Conservation (phyloP, 2,888 invertebrate species). For the Rhogogaster chlorosoma region DNA sequence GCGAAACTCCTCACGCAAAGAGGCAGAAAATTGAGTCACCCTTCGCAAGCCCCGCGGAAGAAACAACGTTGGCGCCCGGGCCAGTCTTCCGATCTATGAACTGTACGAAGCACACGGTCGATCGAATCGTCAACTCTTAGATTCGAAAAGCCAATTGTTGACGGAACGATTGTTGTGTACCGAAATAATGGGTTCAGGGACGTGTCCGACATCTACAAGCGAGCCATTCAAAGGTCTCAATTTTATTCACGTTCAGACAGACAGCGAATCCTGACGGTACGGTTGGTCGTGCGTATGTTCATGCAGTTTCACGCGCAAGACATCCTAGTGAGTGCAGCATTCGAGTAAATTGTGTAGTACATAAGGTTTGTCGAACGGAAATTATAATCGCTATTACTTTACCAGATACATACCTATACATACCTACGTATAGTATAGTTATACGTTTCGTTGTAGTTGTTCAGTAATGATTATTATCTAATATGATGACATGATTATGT, state of each 20-base stretch:
- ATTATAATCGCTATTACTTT: not conserved
- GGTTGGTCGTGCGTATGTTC: not conserved
- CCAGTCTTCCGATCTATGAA: constrained; percentile 64
- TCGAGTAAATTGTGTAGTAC: not conserved
- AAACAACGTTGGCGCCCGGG: constrained; percentile 58
- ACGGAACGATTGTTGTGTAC: not conserved
- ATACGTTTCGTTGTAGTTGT: not conserved
- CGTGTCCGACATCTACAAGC: not conserved
- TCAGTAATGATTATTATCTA: not conserved
- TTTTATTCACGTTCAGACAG: not conserved
- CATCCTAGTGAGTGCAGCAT: not conserved
- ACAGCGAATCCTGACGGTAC: not conserved
- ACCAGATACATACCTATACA: not conserved
- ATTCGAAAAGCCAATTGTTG: not conserved
- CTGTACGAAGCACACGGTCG: constrained; percentile 75
- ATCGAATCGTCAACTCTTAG: constrained; percentile 75
- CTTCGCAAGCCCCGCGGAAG: constrained; percentile 56
- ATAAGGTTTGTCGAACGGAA: not conserved
- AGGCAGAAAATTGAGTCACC: constrained; percentile 61
- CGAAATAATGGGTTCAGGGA: not conserved
- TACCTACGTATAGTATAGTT: not conserved
- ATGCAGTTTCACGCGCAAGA: not conserved
- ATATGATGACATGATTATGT: too few relatives aligned
- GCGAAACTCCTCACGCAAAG: constrained; percentile 58
- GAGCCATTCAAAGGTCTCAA: not conserved